Evolutionary conservation across 2,888 invertebrate genomes (phyloP).

Genomic region (Lepidochrysops patricia): DNA sequence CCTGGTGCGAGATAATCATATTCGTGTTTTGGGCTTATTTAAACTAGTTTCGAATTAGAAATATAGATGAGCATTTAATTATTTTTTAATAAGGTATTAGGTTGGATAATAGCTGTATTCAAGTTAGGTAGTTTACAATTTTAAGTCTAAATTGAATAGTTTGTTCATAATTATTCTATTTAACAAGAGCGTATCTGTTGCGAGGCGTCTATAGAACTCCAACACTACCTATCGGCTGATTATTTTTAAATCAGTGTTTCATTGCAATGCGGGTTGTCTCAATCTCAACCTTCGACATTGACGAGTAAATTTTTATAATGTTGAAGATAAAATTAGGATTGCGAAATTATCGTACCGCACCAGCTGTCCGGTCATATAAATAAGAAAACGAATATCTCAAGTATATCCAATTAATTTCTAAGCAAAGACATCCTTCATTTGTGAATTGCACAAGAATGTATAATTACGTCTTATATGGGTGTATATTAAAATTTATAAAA

Average conservation of each 20-base stretch:
- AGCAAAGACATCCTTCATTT: constrained; percentile 3
- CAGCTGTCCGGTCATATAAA: background rate
- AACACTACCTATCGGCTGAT: no score
- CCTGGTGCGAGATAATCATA: background rate
- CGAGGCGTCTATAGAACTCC: no score
- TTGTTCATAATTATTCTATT: no score
- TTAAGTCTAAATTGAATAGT: background rate
- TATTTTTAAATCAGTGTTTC: no score
- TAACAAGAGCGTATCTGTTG: no score
- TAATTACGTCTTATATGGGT: constrained; percentile 1
- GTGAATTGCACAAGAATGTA: background rate
- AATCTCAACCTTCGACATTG: no score
- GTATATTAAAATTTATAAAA: background rate
- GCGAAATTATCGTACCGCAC: background rate
- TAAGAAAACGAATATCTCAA: background rate
- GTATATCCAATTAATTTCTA: background rate
- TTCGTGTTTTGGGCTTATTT: background rate
- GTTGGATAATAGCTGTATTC: background rate
- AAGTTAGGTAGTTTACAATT: background rate
- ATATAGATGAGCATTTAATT: background rate
- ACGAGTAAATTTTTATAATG: no score
- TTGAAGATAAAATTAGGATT: background rate
- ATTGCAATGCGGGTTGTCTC: no score
- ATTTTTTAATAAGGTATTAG: background rate
- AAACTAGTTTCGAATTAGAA: constrained; percentile 1